Base-by-base conservation (phyloP, 2,888 invertebrate genomes). In the Norana najaformis region DNA sequence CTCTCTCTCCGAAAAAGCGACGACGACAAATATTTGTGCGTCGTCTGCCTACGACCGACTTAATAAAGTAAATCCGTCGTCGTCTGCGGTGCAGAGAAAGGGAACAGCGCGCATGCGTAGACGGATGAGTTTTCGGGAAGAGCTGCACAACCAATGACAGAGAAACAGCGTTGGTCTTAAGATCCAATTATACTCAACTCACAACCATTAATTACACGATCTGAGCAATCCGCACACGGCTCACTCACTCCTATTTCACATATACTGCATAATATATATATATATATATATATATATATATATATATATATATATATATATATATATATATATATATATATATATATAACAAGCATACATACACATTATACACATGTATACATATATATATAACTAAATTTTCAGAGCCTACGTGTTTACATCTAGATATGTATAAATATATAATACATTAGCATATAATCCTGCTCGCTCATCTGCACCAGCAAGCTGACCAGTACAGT, bases 141-240 rank as follows among this genome's bases (percentile, higher is more conserved):
- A n/a, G 69, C 6, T 5, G 69, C 30, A 69, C 30, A 69, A 30
- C 69, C 69, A 69, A n/a, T 13, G 11, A n/a, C n/a, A n/a, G 30
- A 69, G 53, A 53, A 53, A 69, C 69, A 69, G 6, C 23, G 11
- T 69, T 69, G 30, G 30, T 53, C n/a, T 47, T 11, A 47, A 1
- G 30, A 69, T 69, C 69, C 69, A 69, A 69, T 69, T 69, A 69
- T 69, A 69, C 69, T 69, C 69, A 69, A 69, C 69, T 69, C 69
- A 6, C 69, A 11, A 23, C 69, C 69, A 69, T 69, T 69, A 69
- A 69, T 69, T 69, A 69, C 30, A 8, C 30, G n/a, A 69, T n/a
- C 30, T n/a, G 30, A n/a, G 69, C 69, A 69, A 69, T 69, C n/a
- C n/a, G n/a, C 69, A 69, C 30, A 47, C 23, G 23, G 47, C 23